Percentiles rank a stretch among this genome's conserved stretches.
phyloP scores from a whole-genome alignment of 2,888 invertebrate species.

The Sesamia inferens region DNA sequence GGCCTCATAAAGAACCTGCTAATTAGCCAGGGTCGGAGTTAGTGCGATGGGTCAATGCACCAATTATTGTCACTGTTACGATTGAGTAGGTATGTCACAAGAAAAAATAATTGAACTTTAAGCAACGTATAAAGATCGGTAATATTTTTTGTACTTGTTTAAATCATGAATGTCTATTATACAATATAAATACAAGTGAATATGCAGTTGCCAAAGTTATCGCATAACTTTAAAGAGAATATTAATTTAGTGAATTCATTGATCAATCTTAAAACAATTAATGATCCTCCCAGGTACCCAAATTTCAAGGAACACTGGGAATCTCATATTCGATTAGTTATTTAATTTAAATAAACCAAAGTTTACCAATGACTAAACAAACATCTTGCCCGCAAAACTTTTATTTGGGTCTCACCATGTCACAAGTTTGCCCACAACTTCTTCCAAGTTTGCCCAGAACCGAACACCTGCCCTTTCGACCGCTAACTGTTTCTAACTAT shows the following conservation, averaged over 20 bases:
- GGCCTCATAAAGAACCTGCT: conserved; percentile 32
- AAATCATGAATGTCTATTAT: background rate
- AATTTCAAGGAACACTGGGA: conserved; percentile 2
- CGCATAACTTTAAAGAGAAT: background rate
- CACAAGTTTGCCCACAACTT: conserved; percentile 52
- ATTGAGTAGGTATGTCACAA: background rate
- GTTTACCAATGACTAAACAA: conserved; percentile 38
- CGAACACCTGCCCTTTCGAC: conserved; percentile 58
- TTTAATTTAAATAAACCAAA: conserved; percentile 48
- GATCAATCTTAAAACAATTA: background rate
- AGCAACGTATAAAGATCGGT: background rate
- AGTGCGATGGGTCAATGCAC: background rate
- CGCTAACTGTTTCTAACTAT: conserved; percentile 50
- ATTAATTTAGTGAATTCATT: background rate
- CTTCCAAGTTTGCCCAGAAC: conserved; percentile 48
- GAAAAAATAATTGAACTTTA: background rate
- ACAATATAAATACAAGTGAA: background rate
- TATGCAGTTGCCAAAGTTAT: background rate
- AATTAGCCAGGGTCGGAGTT: conserved; percentile 35
- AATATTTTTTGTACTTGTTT: no score
- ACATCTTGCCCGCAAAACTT: conserved; percentile 39
- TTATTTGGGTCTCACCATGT: conserved; percentile 35
- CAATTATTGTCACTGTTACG: background rate
- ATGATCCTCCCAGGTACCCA: background rate
- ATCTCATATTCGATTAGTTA: conserved; percentile 32